These are phyloP conservation scores for Melieria omissa DNA, from an alignment of 2,888 invertebrate genomes.

Conservation along the genomic window DNA sequence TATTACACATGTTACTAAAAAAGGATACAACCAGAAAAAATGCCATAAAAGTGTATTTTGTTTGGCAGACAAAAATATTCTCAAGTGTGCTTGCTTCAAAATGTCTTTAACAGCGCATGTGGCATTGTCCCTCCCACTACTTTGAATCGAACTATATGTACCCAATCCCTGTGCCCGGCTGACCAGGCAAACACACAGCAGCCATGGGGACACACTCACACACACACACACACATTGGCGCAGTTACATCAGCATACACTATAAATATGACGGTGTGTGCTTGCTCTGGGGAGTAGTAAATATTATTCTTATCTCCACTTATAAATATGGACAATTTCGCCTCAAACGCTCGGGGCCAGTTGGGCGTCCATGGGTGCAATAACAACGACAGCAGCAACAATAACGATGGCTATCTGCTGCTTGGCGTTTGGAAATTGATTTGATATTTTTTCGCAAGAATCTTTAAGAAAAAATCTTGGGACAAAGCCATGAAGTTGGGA, in stretches of 20 bases:
- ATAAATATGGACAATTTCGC: constrained; percentile 59
- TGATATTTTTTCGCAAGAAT: not conserved
- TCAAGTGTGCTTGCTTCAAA: no score
- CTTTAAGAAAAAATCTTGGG: not conserved
- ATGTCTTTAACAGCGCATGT: no score
- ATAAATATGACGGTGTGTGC: not conserved
- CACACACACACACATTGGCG: not conserved
- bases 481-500: not conserved
- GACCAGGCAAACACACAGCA: not conserved
- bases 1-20: no score
- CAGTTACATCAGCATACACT: not conserved
- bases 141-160: no score
- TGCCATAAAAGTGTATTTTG: no score
- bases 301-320: constrained; percentile 56
- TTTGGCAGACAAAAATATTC: no score
- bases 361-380: not conserved
- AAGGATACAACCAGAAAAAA: no score
- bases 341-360: constrained; percentile 10
- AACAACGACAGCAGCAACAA: no score
- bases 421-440: not conserved
- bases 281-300: constrained; percentile 52
- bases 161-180: no score
- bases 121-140: no score
- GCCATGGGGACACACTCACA: not conserved
- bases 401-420: no score